Evolutionary conservation across 30 jellyfish, hydroid and myxozoan genomes (phyloP), one percentile per base, ranked within the genome.

Genomic region (Catostylus mosaicus): DNA sequence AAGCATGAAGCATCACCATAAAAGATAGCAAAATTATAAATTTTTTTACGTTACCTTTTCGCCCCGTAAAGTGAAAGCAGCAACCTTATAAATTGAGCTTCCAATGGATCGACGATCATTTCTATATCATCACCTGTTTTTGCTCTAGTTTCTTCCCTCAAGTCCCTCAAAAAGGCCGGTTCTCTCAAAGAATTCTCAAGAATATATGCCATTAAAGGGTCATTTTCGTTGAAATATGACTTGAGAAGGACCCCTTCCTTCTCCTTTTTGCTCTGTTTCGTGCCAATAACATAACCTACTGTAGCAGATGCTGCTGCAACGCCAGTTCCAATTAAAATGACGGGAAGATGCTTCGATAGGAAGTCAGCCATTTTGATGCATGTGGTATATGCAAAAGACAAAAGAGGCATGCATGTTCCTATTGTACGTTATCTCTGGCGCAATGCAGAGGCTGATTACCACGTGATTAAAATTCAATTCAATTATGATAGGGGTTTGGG

Each of bases 61-160:
- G 90, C 97, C 46, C 75, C 77, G 8, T 67, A 2, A 54, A 50
- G 34, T n/a, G 57, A 67, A 30, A 88, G 66, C 35, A 88, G 62
- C 1, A 88, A 47, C 37, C 97, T 83, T 29, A 88, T 47, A 38
- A 88, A 43, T 65, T 88, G 97, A 1, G 46, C 84, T 32, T 88
- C 96, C 27, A 81, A 12, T 12, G 88, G 84, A 88, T 88, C 96
- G 1, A 73, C 29, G 52, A 81, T 20, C 96, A 81, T 88, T 23
- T 23, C 22, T 3, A 61, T 3, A 29, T 23, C 20, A 32, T 19
- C 24, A 6, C 37, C 73, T 2, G 73, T 61, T 6, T 73, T 73
- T 29, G 34, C 48, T 40, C 47, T 7, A 12, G 95, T 84, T 33
- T 84, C 29, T 26, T 75, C 86, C 10, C 80, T n/a, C 23, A 86